Evolutionary conservation across 2,888 invertebrate species (phyloP).

Genomic region (Chrysolina americana): DNA sequence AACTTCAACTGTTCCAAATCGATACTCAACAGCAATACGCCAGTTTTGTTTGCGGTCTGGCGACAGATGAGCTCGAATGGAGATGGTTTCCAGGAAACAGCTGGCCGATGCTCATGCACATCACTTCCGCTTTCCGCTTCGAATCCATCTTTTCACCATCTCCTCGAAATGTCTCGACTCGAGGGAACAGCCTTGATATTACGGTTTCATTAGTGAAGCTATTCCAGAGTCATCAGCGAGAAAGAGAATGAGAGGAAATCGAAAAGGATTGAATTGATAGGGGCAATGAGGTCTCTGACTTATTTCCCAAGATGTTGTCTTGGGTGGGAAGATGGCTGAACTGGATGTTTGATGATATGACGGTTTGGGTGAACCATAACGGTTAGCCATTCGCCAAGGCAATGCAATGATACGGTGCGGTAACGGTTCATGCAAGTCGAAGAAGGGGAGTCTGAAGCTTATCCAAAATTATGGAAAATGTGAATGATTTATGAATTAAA

Average conservation of each 20-base stretch:
- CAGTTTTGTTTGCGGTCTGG: slow-evolving; percentile 5
- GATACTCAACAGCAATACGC: slow-evolving; percentile 14
- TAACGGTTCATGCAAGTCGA: too few species aligned
- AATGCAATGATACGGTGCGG: too few species aligned
- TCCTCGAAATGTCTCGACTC: slow-evolving; percentile 22
- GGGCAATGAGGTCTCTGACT: slow-evolving; percentile 39
- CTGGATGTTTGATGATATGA: neutral
- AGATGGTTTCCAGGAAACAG: slow-evolving; percentile 3
- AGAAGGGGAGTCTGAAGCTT: too few species aligned
- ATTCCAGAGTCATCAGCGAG: slow-evolving; percentile 19
- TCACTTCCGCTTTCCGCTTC: slow-evolving; percentile 20
- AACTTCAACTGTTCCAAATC: slow-evolving; percentile 1
- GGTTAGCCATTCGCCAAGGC: too few species aligned
- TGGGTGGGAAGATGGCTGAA: neutral
- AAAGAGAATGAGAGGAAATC: slow-evolving; percentile 24
- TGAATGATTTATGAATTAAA: too few species aligned
- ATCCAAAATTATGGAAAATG: too few species aligned
- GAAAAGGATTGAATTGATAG: slow-evolving; percentile 44
- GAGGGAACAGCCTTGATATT: slow-evolving; percentile 14
- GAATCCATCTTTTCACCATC: slow-evolving; percentile 8
- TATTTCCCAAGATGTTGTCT: slow-evolving; percentile 32
- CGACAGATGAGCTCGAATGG: slow-evolving; percentile 17
- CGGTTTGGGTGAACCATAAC: too few species aligned
- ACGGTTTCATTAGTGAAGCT: slow-evolving; percentile 21
- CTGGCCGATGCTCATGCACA: slow-evolving; percentile 20